Percentiles rank a stretch among this genome's conserved stretches.
Conservation (phyloP, 1,140 invertebrate species). For the Eumaeus atala region DNA sequence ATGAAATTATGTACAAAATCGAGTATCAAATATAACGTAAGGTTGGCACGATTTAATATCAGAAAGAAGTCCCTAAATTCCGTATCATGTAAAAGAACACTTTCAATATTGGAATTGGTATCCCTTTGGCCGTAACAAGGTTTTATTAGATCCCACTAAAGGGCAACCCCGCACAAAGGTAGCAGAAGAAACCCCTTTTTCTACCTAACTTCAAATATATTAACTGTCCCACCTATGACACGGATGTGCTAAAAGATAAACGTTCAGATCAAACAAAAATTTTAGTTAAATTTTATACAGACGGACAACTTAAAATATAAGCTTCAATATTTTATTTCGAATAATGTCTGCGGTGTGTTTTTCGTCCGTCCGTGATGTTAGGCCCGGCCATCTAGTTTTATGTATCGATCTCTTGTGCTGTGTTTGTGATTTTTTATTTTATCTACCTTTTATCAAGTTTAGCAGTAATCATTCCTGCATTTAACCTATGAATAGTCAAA, state of each 20-base stretch:
- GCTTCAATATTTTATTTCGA: too few relatives aligned
- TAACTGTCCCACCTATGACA: slow-evolving; percentile 48
- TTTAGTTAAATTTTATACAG: too few relatives aligned
- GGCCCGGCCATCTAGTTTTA: too few relatives aligned
- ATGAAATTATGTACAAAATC: slow-evolving; percentile 25
- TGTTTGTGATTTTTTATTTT: too few relatives aligned
- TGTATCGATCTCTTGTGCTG: too few relatives aligned
- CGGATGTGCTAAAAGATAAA: not conserved
- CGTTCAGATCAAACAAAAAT: too few relatives aligned
- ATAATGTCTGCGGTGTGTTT: too few relatives aligned
- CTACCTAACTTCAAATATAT: slow-evolving; percentile 72
- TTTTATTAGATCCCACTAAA: slow-evolving; percentile 74
- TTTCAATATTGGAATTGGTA: slow-evolving; percentile 72
- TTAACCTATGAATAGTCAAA: too few relatives aligned
- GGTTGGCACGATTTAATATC: slow-evolving; percentile 64
- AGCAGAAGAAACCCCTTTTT: slow-evolving; percentile 65
- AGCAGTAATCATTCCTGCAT: too few relatives aligned
- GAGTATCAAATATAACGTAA: slow-evolving; percentile 37
- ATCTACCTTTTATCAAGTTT: too few relatives aligned
- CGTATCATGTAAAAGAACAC: slow-evolving; percentile 72
- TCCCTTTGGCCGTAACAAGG: slow-evolving; percentile 72
- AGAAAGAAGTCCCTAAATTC: slow-evolving; percentile 69
- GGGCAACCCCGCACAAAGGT: slow-evolving; percentile 69
- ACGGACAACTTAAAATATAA: too few relatives aligned
- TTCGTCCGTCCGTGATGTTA: too few relatives aligned